These are phyloP conservation scores for Megaustenia siamemsis DNA, from an alignment of 2,888 invertebrate genomes.

Conservation along the genomic window DNA sequence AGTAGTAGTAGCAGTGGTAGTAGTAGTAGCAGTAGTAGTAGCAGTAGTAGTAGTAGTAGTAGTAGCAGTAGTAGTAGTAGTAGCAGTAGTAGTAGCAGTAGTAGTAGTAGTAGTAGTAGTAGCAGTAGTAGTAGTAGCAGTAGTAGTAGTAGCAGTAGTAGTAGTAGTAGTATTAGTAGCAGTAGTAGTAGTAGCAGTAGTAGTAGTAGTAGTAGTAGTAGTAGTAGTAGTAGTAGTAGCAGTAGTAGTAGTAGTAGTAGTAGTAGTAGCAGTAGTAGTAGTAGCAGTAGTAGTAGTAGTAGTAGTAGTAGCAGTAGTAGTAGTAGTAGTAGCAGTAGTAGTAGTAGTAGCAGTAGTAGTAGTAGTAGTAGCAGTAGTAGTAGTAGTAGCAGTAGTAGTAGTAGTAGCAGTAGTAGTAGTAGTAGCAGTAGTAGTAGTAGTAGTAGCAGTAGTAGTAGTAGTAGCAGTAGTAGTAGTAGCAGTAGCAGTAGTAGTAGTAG, in stretches of 20 bases:
- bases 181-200: slow-evolving; percentile 5
- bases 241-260: slow-evolving; percentile 35
- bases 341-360: slow-evolving; percentile 46
- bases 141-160: slow-evolving; percentile 26
- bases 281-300: slow-evolving; percentile 47
- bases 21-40: slow-evolving; percentile 34
- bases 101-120: slow-evolving; percentile 38
- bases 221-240: slow-evolving; percentile 1
- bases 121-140: slow-evolving; percentile 43
- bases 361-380: slow-evolving; percentile 48
- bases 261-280: slow-evolving; percentile 48
- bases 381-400: slow-evolving; percentile 47
- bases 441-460: slow-evolving; percentile 51
- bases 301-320: slow-evolving; percentile 50
- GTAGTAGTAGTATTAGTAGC: slow-evolving; percentile 44
- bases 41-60: slow-evolving; percentile 33
- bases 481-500: slow-evolving; percentile 44
- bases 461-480: slow-evolving; percentile 49
- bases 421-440: slow-evolving; percentile 52
- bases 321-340: slow-evolving; percentile 50
- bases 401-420: slow-evolving; percentile 45
- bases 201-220: slow-evolving; percentile 9
- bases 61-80: slow-evolving; percentile 17
- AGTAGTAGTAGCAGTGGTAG: not conserved
- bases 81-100: not conserved